Evolutionary conservation across 2,113 vertebrate species (phyloP), one percentile per base, ranked within the genome.

Genomic region (Empidonax traillii): DNA sequence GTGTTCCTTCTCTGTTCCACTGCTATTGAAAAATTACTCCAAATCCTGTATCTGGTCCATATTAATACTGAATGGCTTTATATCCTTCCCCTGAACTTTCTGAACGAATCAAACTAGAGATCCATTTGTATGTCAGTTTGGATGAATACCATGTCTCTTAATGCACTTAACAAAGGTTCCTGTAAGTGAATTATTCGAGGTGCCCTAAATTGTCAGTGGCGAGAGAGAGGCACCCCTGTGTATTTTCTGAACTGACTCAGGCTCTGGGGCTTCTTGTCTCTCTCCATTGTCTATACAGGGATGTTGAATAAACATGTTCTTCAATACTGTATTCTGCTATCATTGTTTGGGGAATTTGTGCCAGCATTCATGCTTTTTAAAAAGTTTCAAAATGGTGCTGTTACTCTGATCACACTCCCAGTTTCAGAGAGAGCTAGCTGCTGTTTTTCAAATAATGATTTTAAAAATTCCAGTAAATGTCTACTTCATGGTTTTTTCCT

Each of bases 401-500:
- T 67, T 72, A 81, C 49, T 81, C n/a, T 2, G 2, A n/a, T 80
- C 61, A 87, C 72, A 71, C 35, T 76, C 43, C 22, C 16, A 7
- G 25, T 85, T 85, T 92, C 79, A 92, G 79, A 53, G 63, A 23
- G 7, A 41, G 13, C 25, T 90, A 39, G 61, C 80, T 92, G 89
- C 86, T 94, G 43, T 41, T 86, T 93, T 94, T 92, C 65, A 74
- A 89, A 89, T 80, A 88, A 88, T 71, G 39, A 84, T 80, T 85
- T 83, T 77, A 68, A 93, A 86, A 86, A 95, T 88, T 82, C 68
- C 63, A 33, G 71, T 91, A 91, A 88, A 74, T 5, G 4, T 81
- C 71, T 79, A 41, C 89, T 91, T 94, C 47, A 61, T 59, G 12
- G 41, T 37, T 81, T 85, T 89, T 78, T 28, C 46, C 33, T 76